Evolutionary conservation across 2,797 vertebrate species (phyloP), one percentile per base, ranked within the genome.

Genomic region (Phataginus tetradactyla): DNA sequence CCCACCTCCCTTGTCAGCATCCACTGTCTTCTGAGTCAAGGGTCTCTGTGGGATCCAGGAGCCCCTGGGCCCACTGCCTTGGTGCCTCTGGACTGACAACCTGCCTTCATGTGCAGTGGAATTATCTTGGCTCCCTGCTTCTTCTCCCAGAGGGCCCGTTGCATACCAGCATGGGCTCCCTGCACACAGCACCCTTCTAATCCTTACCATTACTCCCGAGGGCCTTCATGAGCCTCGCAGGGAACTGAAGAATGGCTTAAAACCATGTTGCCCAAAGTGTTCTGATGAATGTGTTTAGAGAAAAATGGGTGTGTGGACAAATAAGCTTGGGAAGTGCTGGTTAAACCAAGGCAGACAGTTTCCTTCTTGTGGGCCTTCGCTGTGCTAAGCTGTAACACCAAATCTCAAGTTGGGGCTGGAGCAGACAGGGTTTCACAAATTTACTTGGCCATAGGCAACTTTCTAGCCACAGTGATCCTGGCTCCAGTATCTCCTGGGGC

Each of bases 31-130:
- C 32, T 66, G 59, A 66, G 20, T 57, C 59, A 6, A 37, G 8
- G 14, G 25, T 55, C n/a, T 84, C 20, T 23, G 39, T 7, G 9
- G 90, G 79, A 75, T 42, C n/a, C 69, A 75, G 51, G 39, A 4
- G n/a, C n/a, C 21, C 42, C 29, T 1, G 4, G 0, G 5, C 42
- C 34, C 29, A 17, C 3, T 7, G 34, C 25, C 63, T 11, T 5
- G 1, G 27, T 5, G 21, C 68, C 49, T 37, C 9, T 57, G 49
- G 37, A 45, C 68, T 20, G 59, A 45, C 23, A 23, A 7, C 29
- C 49, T 3, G 37, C 37, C 25, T 78, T 71, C 34, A 29, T 25
- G 10, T 29, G 53, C 39, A 84, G 39, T 0, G 5, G n/a, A 63
- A 13, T 78, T 6, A 1, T 53, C 45, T 69, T 1, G 7, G 18